phyloP scores from a whole-genome alignment of 1,140 invertebrate genomes.

The Panagrolaimus sp. region DNA sequence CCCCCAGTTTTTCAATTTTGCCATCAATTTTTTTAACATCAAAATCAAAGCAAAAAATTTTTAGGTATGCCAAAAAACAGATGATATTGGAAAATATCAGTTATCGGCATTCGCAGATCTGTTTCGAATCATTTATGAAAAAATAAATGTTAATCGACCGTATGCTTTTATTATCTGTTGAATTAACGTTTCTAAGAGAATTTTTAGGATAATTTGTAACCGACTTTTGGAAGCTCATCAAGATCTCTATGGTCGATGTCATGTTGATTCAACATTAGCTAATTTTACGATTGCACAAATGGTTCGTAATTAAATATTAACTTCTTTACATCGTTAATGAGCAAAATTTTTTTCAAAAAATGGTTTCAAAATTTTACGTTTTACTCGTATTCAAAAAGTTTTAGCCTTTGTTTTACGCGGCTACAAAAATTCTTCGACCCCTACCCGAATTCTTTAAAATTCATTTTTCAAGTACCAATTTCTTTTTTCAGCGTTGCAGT shows the following conservation, averaged over 20 bases:
- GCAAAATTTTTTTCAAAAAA: too few species aligned
- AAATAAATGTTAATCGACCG: conserved; percentile 27
- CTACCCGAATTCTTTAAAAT: too few species aligned
- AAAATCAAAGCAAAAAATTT: neutral
- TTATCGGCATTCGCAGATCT: conserved; percentile 41
- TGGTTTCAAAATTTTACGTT: too few species aligned
- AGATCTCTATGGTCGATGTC: conserved; percentile 53
- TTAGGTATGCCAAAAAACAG: conserved; percentile 47
- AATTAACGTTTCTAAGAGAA: too few species aligned
- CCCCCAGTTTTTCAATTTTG: too few species aligned
- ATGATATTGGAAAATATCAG: conserved; percentile 45
- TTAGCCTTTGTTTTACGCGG: too few species aligned
- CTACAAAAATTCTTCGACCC: too few species aligned
- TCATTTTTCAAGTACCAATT: too few species aligned
- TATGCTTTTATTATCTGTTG: neutral
- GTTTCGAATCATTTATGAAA: conserved; percentile 46
- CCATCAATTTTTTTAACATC: neutral
- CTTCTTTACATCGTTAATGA: too few species aligned
- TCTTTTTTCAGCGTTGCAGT: neutral
- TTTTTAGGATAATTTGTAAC: conserved; percentile 49
- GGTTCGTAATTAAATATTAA: neutral
- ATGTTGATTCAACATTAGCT: conserved; percentile 28
- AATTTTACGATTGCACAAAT: conserved; percentile 7
- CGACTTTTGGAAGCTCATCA: conserved; percentile 29
- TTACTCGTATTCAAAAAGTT: too few species aligned